These are phyloP conservation scores for Laupala kohalensis DNA, from an alignment of 1,140 invertebrate species.

Conservation along the genomic window DNA sequence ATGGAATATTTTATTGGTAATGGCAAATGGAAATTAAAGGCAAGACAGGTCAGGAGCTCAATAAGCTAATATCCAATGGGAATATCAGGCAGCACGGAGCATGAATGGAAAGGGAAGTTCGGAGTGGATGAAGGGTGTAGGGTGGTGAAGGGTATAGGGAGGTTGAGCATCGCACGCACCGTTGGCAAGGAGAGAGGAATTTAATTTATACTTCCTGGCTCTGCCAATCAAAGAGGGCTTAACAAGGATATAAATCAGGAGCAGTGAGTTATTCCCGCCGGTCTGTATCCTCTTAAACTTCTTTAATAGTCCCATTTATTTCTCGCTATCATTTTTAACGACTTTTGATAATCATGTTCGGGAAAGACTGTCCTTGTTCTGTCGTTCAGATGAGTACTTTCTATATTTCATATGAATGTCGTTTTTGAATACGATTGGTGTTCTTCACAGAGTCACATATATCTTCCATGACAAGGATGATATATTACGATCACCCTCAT, in stretches of 20 bases:
- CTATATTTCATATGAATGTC: too few species aligned
- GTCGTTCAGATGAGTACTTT: too few species aligned
- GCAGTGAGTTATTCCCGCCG: background rate
- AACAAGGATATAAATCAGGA: background rate
- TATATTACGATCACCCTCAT: too few species aligned
- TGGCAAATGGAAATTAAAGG: background rate
- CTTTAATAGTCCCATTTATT: background rate
- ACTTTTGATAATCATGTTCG: background rate
- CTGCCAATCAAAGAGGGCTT: background rate
- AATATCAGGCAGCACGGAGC: too few species aligned
- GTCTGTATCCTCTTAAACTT: background rate
- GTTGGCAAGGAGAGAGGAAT: background rate
- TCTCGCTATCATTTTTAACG: background rate
- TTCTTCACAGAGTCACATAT: too few species aligned
- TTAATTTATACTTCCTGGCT: background rate
- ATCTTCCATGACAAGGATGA: too few species aligned
- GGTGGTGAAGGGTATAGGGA: background rate
- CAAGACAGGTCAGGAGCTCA: background rate
- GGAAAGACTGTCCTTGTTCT: too few species aligned
- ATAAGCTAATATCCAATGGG: background rate
- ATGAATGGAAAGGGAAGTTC: too few species aligned
- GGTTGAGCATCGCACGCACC: too few species aligned
- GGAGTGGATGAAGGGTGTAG: too few species aligned
- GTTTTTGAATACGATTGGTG: too few species aligned
- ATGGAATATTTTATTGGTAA: background rate